Base-by-base conservation (phyloP, 2,888 invertebrate species). In the Tachina fera region DNA sequence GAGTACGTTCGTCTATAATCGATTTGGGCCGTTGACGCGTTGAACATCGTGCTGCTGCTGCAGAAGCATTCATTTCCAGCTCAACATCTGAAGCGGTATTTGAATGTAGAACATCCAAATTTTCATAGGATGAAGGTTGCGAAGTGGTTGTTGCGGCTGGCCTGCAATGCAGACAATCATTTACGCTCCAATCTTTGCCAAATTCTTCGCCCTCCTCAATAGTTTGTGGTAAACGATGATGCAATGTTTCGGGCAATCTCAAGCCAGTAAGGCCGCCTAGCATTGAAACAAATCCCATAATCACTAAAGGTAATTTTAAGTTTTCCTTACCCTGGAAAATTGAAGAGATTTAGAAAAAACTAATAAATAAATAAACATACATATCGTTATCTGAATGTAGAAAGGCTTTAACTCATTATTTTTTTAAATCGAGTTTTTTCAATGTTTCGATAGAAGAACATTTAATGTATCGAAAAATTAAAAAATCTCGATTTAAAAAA, bases 181-280 rank as follows among this genome's bases (percentile, higher is more conserved):
- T 94, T 87, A 95, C 94, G 0, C 95, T 95, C 95, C 97, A 97
- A 89, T 97, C 94, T 92, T 96, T 97, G 47, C 97, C 97, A 90
- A 97, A 97, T 89, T 96, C 95, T 91, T 97, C 97, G 2, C 97
- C 97, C 91, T 98, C 97, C 91, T 97, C 97, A 9, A 97, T 94
- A 0, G 97, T 97, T 92, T 97, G 97, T 0, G 97, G 97, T 87
- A 98, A 91, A 4, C 96, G 95, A 89, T 96, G 95, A 91, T 97
- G 96, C 47, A 97, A 92, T 0, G 97, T 98, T 93, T 98, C 97
- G 0, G 97, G 97, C 86, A 98, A 92, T 22, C 97, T 94, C 9
- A 97, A 93, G 0, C 96, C 96, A 1, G 96, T 95, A 80, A 97
- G 90, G 3, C 97, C 97, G 9, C 97, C 97, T 58, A 97, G 92